Conservation (phyloP, 1,140 invertebrate species). For the Andricus grossulariae region DNA sequence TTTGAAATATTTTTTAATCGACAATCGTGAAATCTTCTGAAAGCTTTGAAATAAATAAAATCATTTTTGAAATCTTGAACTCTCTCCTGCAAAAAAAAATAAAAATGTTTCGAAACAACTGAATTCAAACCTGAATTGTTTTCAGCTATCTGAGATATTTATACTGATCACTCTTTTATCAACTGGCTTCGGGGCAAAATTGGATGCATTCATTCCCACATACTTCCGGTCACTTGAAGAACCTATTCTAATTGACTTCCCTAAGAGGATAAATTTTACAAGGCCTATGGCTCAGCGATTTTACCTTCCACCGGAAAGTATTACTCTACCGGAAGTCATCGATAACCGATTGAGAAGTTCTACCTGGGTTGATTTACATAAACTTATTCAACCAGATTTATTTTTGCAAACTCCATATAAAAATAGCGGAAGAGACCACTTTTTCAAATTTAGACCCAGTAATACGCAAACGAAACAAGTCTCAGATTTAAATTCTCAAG, state of each 20-base stretch:
- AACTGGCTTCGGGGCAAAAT: background rate
- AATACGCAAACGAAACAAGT: background rate
- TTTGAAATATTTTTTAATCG: too few species aligned
- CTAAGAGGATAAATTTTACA: conserved; percentile 40
- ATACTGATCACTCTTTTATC: background rate
- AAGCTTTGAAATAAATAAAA: too few species aligned
- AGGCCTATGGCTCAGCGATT: conserved; percentile 33
- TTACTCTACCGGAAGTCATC: conserved; percentile 55
- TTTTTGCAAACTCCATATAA: background rate
- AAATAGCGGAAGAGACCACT: background rate
- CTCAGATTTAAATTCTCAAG: background rate
- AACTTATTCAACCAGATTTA: background rate
- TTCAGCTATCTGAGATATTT: conserved; percentile 21
- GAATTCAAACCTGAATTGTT: conserved; percentile 1
- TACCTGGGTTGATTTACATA: conserved; percentile 12
- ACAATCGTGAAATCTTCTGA: too few species aligned
- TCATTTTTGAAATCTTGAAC: too few species aligned
- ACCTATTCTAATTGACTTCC: conserved; percentile 54
- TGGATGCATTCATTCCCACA: background rate
- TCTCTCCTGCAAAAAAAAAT: background rate
- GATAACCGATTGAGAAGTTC: conserved; percentile 56
- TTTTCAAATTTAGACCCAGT: background rate
- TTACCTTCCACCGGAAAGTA: conserved; percentile 54
- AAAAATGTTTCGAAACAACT: background rate
- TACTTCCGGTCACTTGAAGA: conserved; percentile 33